phyloP scores from a whole-genome alignment of 1,140 invertebrate species.

The Diabrotica virgifera region DNA sequence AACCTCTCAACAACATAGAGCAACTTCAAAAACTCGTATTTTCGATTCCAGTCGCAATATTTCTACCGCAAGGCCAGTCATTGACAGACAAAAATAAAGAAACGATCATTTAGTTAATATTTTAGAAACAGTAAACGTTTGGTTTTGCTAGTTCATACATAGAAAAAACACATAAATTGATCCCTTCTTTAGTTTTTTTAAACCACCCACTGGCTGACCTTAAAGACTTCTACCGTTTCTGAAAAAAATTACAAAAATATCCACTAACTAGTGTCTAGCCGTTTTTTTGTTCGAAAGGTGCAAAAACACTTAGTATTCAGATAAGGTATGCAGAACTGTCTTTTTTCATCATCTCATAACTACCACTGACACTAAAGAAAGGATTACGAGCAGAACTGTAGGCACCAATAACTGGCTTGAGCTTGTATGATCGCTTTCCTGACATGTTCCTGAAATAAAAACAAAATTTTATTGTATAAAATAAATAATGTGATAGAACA shows the following conservation, averaged over 20 bases:
- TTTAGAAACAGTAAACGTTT: neutral
- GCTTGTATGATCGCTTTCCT: slow-evolving; percentile 34
- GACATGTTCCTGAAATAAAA: slow-evolving; percentile 41
- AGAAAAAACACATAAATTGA: slow-evolving; percentile 5
- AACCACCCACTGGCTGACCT: neutral
- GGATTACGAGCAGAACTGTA: slow-evolving; percentile 27
- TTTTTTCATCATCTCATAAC: slow-evolving; percentile 43
- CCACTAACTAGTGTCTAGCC: slow-evolving; percentile 14
- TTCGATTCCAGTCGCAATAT: neutral
- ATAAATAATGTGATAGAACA: neutral
- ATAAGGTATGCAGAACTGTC: slow-evolving; percentile 33
- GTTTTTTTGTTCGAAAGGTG: slow-evolving; percentile 1
- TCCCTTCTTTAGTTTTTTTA: neutral
- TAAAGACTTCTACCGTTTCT: slow-evolving; percentile 1
- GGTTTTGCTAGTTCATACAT: slow-evolving; percentile 1
- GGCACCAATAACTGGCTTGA: slow-evolving; percentile 31
- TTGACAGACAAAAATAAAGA: neutral
- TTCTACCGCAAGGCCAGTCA: neutral
- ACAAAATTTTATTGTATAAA: slow-evolving; percentile 4
- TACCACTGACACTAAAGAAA: slow-evolving; percentile 22
- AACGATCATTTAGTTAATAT: neutral
- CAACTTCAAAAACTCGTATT: neutral
- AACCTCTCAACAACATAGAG: slow-evolving; percentile 9
- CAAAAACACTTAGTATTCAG: slow-evolving; percentile 37
- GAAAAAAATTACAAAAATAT: slow-evolving; percentile 11